Evolutionary conservation across 2,113 vertebrate species (phyloP), one percentile per base, ranked within the genome.

Genomic region (Elanus axillaris): DNA sequence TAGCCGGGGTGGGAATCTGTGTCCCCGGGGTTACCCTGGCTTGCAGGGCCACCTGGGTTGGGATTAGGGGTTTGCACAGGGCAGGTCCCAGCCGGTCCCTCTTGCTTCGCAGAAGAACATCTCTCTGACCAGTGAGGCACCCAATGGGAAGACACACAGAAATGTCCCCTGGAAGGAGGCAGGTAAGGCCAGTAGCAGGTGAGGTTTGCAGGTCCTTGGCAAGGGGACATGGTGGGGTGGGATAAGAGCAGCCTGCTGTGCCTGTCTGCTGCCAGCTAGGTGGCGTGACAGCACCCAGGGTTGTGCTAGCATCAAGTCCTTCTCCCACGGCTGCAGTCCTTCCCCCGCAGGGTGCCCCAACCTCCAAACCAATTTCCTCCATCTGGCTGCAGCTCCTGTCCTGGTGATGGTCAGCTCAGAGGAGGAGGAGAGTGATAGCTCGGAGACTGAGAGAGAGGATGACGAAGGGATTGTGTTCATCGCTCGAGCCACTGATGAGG

Each of bases 391-490:
- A 98, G 98, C 98, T 90, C 98, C 98, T 10, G 97, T 98, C 88
- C 93, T 98, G 6, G 96, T 99, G 92, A 98, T 98, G 6, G 77
- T 99, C 92, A 98, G 98, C 64, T 98, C 98, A 1, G 99, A 99
- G 50, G 99, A 98, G 31, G 98, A 99, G 11, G 98, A 98, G 80
- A 99, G 97, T 0, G 98, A 99, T 34, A 98, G 98, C 85, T 98
- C 98, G 0, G 98, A 99, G 81, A 97, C 98, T 0, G 99, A 99
- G 96, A 99, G 98, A 72, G 99, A 99, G 12, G 99, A 99, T 0
- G 99, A 99, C 5, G 98, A 99, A 34, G 99, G 99, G 13, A 99
- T 99, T 75, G 99, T 99, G 67, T 99, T 99, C 32, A 89, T 99
- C 6, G 99, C 99, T 93, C 98, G 98, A n/a, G 98, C 98, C 53